Evolutionary conservation across 2,888 invertebrate species (phyloP).

Genomic region (Caenorhabditis plicata): DNA sequence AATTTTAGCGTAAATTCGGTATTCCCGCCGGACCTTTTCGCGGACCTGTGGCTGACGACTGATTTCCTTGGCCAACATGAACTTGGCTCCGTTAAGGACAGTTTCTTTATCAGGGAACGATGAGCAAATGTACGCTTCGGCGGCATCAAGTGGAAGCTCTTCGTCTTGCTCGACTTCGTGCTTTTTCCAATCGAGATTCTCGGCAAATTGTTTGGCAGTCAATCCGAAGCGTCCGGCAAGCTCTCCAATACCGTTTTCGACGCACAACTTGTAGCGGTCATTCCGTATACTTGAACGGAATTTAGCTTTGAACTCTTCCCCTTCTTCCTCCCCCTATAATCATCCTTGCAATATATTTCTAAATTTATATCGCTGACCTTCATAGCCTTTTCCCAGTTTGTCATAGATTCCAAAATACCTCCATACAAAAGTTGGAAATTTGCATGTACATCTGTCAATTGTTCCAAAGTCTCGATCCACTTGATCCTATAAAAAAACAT

Average conservation of each 20-base stretch:
- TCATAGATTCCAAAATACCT: slow-evolving; percentile 69
- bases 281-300: slow-evolving; percentile 44
- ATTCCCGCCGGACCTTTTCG: slow-evolving; percentile 38
- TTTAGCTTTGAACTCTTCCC: slow-evolving; percentile 12
- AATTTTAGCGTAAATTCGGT: slow-evolving; percentile 80
- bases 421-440: slow-evolving; percentile 85
- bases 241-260: slow-evolving; percentile 55
- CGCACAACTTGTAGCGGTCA: slow-evolving; percentile 52
- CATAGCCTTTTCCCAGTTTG: slow-evolving; percentile 41
- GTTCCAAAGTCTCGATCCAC: slow-evolving; percentile 82
- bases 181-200: slow-evolving; percentile 75
- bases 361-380: too few species aligned
- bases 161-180: slow-evolving; percentile 43
- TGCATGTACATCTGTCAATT: slow-evolving; percentile 86
- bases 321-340: slow-evolving; percentile 8
- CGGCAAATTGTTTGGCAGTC: slow-evolving; percentile 89
- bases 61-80: slow-evolving; percentile 91
- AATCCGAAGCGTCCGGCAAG: slow-evolving; percentile 81
- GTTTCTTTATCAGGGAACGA: slow-evolving; percentile 77
- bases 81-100: slow-evolving; percentile 84
- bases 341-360: slow-evolving; percentile 1
- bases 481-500: slow-evolving; percentile 70
- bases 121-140: slow-evolving; percentile 37
- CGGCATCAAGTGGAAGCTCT: slow-evolving; percentile 20
- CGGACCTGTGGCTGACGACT: slow-evolving; percentile 78